Conservation (phyloP, 2,113 vertebrate genomes). For the Oreochromis tanganicae region DNA sequence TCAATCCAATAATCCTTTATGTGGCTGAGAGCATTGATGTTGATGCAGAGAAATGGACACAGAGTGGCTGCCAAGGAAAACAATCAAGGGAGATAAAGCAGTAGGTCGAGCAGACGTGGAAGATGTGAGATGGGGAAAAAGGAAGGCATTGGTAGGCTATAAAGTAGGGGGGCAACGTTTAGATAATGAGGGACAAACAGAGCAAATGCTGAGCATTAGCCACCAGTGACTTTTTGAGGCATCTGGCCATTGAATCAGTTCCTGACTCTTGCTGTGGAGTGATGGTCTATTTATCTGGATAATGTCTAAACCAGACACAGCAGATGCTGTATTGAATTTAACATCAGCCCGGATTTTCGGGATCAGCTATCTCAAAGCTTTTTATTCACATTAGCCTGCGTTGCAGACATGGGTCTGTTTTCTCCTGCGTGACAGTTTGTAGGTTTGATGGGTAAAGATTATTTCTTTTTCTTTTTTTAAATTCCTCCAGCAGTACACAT, state of each 20-base stretch:
- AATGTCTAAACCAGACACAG: slow-evolving; percentile 47
- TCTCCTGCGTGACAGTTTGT: neutral
- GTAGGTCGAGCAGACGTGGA: slow-evolving; percentile 1
- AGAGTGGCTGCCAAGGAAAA: slow-evolving; percentile 12
- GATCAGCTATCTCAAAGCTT: neutral
- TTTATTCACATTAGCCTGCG: neutral
- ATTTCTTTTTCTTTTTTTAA: neutral
- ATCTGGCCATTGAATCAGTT: slow-evolving; percentile 45
- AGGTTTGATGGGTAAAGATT: neutral
- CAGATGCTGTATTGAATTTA: slow-evolving; percentile 43
- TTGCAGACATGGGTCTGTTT: neutral
- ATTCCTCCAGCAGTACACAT: neutral
- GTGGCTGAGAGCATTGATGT: slow-evolving; percentile 30
- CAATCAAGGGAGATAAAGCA: slow-evolving; percentile 6
- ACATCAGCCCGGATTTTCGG: neutral
- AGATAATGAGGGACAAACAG: neutral
- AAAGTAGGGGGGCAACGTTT: neutral
- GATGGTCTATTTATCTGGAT: slow-evolving; percentile 40
- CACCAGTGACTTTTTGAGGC: neutral
- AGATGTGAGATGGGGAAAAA: slow-evolving; percentile 4
- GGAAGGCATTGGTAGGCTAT: neutral
- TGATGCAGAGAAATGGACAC: slow-evolving; percentile 18
- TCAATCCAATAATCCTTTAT: slow-evolving; percentile 21
- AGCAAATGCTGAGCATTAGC: neutral
- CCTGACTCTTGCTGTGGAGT: slow-evolving; percentile 12